A percentile compares a stretch with the other conserved stretches of the same genome.
Evolutionary conservation across 2,888 invertebrate species (phyloP).

Genomic region (Petrolisthes manimaculis): DNA sequence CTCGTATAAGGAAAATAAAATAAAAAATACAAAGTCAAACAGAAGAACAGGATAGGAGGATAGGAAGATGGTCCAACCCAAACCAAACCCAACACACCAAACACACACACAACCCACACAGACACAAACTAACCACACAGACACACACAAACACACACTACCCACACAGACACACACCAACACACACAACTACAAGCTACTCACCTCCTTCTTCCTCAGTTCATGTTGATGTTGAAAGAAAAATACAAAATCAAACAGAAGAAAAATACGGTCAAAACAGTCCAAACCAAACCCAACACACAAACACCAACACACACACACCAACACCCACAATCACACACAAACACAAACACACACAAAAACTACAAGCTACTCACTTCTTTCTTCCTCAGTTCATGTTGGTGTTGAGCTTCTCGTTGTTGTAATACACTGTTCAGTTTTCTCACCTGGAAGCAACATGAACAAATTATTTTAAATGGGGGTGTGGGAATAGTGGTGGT

Average conservation of each 20-base stretch:
- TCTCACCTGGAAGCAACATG: conserved; percentile 45
- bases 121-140: too few relatives aligned
- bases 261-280: not conserved
- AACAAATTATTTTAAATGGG: not conserved
- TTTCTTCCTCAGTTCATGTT: conserved; percentile 59
- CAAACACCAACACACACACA: too few relatives aligned
- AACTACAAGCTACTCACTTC: conserved; percentile 39
- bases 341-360: not conserved
- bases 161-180: not conserved
- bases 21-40: not conserved
- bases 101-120: not conserved
- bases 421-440: conserved; percentile 53
- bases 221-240: conserved; percentile 23
- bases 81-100: too few relatives aligned
- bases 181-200: not conserved
- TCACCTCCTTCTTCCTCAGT: not conserved
- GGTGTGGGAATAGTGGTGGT: not conserved
- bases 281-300: not conserved
- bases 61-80: too few relatives aligned
- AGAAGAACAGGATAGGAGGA: too few relatives aligned
- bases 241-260: too few relatives aligned
- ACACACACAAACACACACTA: not conserved
- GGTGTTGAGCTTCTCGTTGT: conserved; percentile 55
- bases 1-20: conserved; percentile 5
- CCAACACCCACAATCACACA: not conserved